These are phyloP conservation scores for Athalia circularis DNA, from an alignment of 2,888 invertebrate genomes.

Conservation along the genomic window DNA sequence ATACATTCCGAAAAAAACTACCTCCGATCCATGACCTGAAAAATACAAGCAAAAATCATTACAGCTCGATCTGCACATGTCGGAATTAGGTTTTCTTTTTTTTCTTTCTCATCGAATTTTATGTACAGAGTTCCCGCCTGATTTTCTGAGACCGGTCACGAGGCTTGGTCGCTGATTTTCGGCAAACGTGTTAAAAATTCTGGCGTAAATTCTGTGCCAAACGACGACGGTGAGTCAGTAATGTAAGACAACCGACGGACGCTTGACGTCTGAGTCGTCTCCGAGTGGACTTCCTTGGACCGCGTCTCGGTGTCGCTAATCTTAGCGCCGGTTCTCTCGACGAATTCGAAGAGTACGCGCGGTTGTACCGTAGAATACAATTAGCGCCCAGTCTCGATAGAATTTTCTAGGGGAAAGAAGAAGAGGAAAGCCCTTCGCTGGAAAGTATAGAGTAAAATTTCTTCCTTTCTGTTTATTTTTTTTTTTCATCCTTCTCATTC, in stretches of 20 bases:
- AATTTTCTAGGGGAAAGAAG: too few relatives aligned
- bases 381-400: neutral
- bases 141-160: neutral
- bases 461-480: neutral
- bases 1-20: too few relatives aligned
- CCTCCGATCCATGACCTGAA: too few relatives aligned
- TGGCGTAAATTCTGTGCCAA: slow-evolving; percentile 25
- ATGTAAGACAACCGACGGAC: slow-evolving; percentile 52
- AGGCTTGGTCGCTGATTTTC: neutral
- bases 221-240: slow-evolving; percentile 54
- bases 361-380: neutral
- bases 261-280: slow-evolving; percentile 49
- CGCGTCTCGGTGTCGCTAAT: slow-evolving; percentile 51
- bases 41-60: too few relatives aligned
- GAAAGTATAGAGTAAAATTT: too few relatives aligned
- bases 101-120: neutral
- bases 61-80: too few relatives aligned
- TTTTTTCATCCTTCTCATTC: too few relatives aligned
- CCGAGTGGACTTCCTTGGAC: slow-evolving; percentile 50
- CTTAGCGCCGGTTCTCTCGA: slow-evolving; percentile 48
- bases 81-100: neutral
- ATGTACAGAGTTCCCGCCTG: neutral
- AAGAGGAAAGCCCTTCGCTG: too few relatives aligned
- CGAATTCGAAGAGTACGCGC: slow-evolving; percentile 15
- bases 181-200: neutral